These are phyloP conservation scores for Drosophila watanabei DNA, from an alignment of 1,140 invertebrate genomes.

Conservation along the genomic window DNA sequence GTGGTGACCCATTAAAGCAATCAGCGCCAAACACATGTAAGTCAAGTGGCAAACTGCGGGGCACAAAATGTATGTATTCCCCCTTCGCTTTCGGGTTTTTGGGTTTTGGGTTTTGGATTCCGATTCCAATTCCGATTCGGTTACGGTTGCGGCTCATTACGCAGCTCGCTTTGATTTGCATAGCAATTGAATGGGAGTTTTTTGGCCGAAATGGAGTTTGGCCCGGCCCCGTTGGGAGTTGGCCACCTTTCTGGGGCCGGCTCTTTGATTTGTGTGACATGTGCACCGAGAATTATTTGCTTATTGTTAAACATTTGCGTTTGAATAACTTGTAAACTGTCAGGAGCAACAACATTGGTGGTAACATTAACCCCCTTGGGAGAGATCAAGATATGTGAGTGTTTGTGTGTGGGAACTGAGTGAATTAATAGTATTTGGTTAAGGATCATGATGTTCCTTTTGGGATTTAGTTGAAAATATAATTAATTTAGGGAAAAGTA, in stretches of 20 bases:
- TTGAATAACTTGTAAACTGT: conserved; percentile 60
- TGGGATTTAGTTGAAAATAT: not conserved
- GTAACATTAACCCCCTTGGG: conserved; percentile 56
- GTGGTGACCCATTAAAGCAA: conserved; percentile 61
- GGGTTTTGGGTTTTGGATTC: not conserved
- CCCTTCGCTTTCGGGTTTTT: conserved; percentile 23
- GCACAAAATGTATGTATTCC: conserved; percentile 47
- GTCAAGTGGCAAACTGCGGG: conserved; percentile 64
- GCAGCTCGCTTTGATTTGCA: conserved; percentile 74
- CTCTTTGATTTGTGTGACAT: conserved; percentile 68
- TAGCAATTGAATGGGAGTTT: conserved; percentile 65
- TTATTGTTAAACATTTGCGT: conserved; percentile 74
- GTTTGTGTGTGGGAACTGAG: not conserved
- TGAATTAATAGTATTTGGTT: conserved; percentile 1
- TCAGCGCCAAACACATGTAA: conserved; percentile 69
- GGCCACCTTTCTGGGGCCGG: conserved; percentile 8
- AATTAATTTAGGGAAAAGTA: conserved; percentile 4
- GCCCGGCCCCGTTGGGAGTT: conserved; percentile 39
- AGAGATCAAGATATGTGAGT: not conserved
- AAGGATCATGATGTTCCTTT: not conserved
- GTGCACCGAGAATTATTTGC: conserved; percentile 75
- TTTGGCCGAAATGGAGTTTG: conserved; percentile 42
- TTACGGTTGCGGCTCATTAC: conserved; percentile 70
- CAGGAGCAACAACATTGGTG: conserved; percentile 9
- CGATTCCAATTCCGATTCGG: not conserved